phyloP scores from a whole-genome alignment of 2,888 invertebrate genomes.

The Mesorhabditis spiculigera region DNA sequence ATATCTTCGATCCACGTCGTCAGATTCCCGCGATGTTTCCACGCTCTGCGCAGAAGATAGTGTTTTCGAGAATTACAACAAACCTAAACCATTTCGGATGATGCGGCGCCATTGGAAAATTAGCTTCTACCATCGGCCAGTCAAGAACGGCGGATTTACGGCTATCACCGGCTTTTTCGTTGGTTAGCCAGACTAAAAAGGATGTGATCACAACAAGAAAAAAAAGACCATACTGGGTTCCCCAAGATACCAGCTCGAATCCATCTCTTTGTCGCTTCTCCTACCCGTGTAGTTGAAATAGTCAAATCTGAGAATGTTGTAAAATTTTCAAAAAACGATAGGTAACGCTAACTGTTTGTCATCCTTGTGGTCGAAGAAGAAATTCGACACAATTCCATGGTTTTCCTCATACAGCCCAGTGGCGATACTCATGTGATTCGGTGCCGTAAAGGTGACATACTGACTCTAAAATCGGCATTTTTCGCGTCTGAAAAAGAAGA shows the following conservation, averaged over 20 bases:
- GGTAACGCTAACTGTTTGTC: not conserved
- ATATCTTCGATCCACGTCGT: conserved; percentile 50
- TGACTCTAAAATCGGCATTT: conserved; percentile 20
- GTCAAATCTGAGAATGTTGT: conserved; percentile 23
- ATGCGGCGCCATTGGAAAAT: conserved; percentile 24
- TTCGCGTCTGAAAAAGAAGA: not conserved
- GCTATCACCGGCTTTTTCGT: conserved; percentile 6
- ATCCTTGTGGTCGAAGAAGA: conserved; percentile 29
- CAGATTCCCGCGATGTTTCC: conserved; percentile 29
- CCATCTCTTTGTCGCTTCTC: not conserved
- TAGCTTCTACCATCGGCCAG: conserved; percentile 38
- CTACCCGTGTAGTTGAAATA: conserved; percentile 31
- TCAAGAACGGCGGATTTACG: conserved; percentile 27
- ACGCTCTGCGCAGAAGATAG: conserved; percentile 15
- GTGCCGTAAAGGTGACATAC: conserved; percentile 36
- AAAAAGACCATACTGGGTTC: not conserved
- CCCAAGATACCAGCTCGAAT: not conserved
- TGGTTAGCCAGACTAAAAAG: conserved; percentile 10
- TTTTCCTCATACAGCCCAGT: conserved; percentile 33
- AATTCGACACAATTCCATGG: conserved; percentile 42
- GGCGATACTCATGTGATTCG: conserved; percentile 43
- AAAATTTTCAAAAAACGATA: conserved; percentile 5
- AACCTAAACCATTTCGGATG: conserved; percentile 21
- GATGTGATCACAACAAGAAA: not conserved
- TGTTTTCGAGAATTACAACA: no score